Conservation (phyloP, 2,113 vertebrate species). For the Poicephalus meyeri region DNA sequence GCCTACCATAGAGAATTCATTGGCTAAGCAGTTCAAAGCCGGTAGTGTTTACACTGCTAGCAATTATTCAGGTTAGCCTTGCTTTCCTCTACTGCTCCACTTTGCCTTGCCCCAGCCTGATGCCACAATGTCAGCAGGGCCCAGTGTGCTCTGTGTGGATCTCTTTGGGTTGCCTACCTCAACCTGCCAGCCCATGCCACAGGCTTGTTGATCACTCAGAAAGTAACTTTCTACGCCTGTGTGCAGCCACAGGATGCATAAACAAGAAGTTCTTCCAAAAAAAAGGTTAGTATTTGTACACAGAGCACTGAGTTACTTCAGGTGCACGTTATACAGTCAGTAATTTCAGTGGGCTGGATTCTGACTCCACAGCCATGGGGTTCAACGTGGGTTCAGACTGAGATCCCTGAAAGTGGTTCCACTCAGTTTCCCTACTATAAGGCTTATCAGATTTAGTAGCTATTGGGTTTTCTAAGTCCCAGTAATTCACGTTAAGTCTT, state of each 20-base stretch:
- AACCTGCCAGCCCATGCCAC: not conserved
- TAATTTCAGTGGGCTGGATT: not conserved
- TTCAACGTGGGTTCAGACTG: not conserved
- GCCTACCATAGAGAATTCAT: not conserved
- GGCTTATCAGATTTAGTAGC: not conserved
- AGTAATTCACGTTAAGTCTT: not conserved
- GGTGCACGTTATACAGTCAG: rapidly evolving
- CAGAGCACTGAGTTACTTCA: not conserved
- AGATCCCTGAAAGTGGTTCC: not conserved
- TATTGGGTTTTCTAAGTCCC: not conserved
- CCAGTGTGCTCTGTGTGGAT: not conserved
- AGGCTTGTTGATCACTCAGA: not conserved
- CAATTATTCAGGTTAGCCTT: not conserved
- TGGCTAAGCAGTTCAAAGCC: not conserved
- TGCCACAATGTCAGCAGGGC: not conserved
- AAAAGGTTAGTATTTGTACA: rapidly evolving
- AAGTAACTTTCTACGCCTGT: not conserved
- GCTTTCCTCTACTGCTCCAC: not conserved
- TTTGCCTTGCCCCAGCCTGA: not conserved
- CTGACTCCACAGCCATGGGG: not conserved
- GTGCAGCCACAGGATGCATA: not conserved
- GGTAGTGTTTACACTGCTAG: not conserved
- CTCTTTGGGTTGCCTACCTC: not conserved
- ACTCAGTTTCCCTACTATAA: not conserved
- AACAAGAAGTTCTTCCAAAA: not conserved